A percentile compares a stretch with the other conserved stretches of the same genome.
Conservation (phyloP, 2,888 invertebrate genomes). For the Ashinkailepas kermadecensis region DNA sequence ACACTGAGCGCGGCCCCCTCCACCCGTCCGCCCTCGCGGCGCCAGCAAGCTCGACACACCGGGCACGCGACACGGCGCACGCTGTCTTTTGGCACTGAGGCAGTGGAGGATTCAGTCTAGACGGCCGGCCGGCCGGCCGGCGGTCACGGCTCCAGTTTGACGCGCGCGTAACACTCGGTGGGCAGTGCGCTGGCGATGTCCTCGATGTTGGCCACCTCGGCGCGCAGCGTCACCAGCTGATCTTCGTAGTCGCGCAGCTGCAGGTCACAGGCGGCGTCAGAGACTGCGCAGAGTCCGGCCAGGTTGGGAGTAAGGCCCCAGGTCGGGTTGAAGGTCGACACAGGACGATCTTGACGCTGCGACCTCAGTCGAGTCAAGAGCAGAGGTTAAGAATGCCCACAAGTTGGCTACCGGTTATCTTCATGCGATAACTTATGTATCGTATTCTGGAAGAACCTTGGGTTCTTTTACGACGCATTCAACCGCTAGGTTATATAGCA, state of each 20-base stretch:
- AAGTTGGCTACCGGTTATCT: too few relatives aligned
- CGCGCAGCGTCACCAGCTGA: constrained; percentile 59
- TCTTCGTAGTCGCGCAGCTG: constrained; percentile 70
- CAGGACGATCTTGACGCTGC: too few relatives aligned
- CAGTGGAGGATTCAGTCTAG: not conserved
- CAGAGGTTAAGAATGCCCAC: too few relatives aligned
- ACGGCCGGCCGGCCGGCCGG: not conserved
- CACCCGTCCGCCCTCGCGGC: not conserved
- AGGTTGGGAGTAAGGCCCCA: not conserved
- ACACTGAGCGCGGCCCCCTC: not conserved
- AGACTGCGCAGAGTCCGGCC: not conserved
- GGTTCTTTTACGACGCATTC: too few relatives aligned
- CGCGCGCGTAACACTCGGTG: constrained; percentile 38
- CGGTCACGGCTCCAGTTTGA: constrained; percentile 31
- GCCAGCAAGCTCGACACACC: constrained; percentile 3
- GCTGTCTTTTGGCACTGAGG: constrained; percentile 20
- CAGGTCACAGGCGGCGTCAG: not conserved
- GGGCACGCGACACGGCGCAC: not conserved
- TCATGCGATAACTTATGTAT: too few relatives aligned
- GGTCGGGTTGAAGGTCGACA: too few relatives aligned
- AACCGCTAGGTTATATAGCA: too few relatives aligned
- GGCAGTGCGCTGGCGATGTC: constrained; percentile 73
- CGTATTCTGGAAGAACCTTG: too few relatives aligned
- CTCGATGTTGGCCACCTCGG: constrained; percentile 74
- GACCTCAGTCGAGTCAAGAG: too few relatives aligned